Evolutionary conservation across 2,113 vertebrate species (phyloP).

Genomic region (Hyperopisus bebe): DNA sequence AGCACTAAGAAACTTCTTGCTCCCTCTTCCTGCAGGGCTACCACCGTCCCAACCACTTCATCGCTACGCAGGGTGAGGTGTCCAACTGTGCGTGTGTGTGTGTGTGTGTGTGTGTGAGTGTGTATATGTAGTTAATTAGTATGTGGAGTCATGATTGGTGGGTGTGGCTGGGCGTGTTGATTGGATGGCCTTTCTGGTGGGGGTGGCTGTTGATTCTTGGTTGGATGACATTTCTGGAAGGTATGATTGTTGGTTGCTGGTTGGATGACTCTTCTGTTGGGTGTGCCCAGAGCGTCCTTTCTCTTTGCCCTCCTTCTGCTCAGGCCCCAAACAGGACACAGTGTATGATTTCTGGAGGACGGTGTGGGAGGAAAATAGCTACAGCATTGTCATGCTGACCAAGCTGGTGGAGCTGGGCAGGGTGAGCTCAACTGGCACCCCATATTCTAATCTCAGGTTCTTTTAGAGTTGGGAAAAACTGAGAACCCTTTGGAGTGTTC

Average conservation of each 20-base stretch:
- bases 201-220: not conserved
- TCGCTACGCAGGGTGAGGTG: conserved; percentile 89
- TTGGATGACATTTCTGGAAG: not conserved
- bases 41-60: conserved; percentile 94
- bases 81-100: not conserved
- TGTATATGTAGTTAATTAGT: not conserved
- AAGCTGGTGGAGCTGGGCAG: conserved; percentile 91
- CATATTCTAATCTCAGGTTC: not conserved
- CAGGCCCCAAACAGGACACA: conserved; percentile 96
- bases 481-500: not conserved
- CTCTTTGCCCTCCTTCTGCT: conserved; percentile 33
- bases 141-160: not conserved
- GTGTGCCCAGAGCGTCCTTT: not conserved
- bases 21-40: conserved; percentile 74
- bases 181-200: not conserved
- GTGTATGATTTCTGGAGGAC: conserved; percentile 97
- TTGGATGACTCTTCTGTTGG: not conserved
- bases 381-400: conserved; percentile 94
- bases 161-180: not conserved
- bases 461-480: not conserved
- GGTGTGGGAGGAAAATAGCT: conserved; percentile 97
- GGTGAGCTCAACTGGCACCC: conserved; percentile 60
- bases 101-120: not conserved
- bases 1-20: not conserved
- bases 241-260: not conserved